Conservation (phyloP, 2,113 vertebrate genomes). For the Dipodomys spectabilis region DNA sequence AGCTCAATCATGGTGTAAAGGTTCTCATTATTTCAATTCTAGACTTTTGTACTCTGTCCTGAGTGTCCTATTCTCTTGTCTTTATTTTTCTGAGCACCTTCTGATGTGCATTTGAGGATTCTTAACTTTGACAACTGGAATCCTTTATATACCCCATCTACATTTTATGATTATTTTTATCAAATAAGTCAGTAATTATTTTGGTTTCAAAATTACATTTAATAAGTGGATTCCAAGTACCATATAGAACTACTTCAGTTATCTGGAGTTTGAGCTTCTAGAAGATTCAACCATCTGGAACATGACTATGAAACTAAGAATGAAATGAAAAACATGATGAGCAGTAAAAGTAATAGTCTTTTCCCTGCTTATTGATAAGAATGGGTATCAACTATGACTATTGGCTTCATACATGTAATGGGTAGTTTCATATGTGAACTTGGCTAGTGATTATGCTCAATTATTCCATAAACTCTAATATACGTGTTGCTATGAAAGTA, state of each 20-base stretch:
- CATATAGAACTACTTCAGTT: conserved; percentile 18
- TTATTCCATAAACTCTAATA: not conserved
- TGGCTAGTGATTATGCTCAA: not conserved
- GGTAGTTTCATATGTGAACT: not conserved
- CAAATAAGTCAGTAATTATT: conserved; percentile 36
- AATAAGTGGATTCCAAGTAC: conserved; percentile 6
- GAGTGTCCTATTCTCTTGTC: not conserved
- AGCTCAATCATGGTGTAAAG: not conserved
- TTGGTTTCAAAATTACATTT: conserved; percentile 52
- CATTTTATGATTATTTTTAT: conserved; percentile 1
- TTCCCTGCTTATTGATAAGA: not conserved
- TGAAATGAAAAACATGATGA: not conserved
- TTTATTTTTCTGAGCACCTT: conserved; percentile 1
- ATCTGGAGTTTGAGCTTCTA: not conserved
- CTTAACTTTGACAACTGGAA: not conserved
- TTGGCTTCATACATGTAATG: not conserved
- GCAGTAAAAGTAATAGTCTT: not conserved
- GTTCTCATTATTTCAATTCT: not conserved
- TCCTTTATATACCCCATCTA: not conserved
- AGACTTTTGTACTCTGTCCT: not conserved
- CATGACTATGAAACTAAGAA: not conserved
- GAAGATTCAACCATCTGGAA: not conserved
- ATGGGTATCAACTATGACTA: not conserved
- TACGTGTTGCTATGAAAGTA: not conserved
- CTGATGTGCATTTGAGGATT: not conserved